phyloP scores from a whole-genome alignment of 2,797 vertebrate genomes.

The Mormyrops boulengeri region DNA sequence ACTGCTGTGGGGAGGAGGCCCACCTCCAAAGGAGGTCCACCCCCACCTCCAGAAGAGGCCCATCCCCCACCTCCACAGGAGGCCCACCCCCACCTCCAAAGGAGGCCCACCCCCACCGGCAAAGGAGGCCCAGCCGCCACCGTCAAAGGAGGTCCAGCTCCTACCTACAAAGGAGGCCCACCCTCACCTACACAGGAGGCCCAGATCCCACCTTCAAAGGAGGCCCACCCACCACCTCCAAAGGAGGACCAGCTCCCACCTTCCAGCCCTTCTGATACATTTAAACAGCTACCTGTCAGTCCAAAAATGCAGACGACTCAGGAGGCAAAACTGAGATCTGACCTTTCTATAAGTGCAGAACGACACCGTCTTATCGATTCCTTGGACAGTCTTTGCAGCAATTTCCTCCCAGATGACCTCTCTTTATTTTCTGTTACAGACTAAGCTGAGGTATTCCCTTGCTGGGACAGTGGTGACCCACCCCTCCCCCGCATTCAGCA shows the following conservation, averaged over 20 bases:
- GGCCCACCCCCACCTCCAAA: neutral
- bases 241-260: neutral
- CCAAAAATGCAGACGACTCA: neutral
- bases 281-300: neutral
- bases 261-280: neutral
- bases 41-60: neutral
- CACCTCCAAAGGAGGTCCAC: neutral
- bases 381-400: neutral
- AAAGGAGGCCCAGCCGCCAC: neutral
- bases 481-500: neutral
- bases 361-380: neutral
- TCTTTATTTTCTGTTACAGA: neutral
- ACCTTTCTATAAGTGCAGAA: neutral
- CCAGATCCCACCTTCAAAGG: neutral
- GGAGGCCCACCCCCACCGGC: no score
- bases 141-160: no score
- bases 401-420: neutral
- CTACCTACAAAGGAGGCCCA: neutral
- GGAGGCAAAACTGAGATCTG: neutral
- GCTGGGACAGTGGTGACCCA: neutral
- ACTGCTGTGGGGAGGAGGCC: neutral
- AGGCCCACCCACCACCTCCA: neutral
- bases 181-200: neutral
- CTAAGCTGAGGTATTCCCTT: neutral
- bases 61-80: neutral